Conservation (phyloP, 2,888 invertebrate species). For the Zelleria hepariella region DNA sequence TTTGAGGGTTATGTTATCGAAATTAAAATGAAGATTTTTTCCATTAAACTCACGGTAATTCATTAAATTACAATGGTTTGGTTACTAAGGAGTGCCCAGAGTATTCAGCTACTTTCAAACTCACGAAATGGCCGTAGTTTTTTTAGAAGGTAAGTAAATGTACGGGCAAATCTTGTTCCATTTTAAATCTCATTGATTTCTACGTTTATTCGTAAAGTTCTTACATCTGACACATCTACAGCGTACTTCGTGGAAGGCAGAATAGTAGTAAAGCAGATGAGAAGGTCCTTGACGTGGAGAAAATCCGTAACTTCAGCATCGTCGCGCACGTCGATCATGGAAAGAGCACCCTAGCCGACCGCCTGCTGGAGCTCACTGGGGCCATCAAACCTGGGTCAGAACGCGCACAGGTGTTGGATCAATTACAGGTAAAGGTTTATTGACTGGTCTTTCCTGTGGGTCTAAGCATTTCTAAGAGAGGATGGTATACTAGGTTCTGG, state of each 20-base stretch:
- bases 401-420: conserved; percentile 81
- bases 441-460: no score
- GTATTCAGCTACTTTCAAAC: background rate
- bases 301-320: conserved; percentile 94
- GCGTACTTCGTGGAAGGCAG: conserved; percentile 23
- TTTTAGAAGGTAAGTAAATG: conserved; percentile 15
- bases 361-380: conserved; percentile 94
- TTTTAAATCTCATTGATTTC: background rate
- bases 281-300: conserved; percentile 31
- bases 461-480: no score
- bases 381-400: conserved; percentile 77
- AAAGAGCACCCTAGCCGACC: conserved; percentile 96
- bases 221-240: conserved; percentile 16
- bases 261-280: conserved; percentile 28
- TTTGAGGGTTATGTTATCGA: conserved; percentile 8
- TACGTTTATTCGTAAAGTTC: background rate
- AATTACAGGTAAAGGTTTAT: conserved; percentile 75
- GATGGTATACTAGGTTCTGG: no score
- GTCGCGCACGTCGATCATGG: conserved; percentile 99
- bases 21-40: background rate
- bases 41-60: background rate
- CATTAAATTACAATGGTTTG: background rate
- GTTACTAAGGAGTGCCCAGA: background rate
- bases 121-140: conserved; percentile 7
- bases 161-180: background rate